Percentiles rank a stretch among this genome's conserved stretches.
Evolutionary conservation across 2,888 invertebrate genomes (phyloP).

Genomic region (Xiphydria camelus): DNA sequence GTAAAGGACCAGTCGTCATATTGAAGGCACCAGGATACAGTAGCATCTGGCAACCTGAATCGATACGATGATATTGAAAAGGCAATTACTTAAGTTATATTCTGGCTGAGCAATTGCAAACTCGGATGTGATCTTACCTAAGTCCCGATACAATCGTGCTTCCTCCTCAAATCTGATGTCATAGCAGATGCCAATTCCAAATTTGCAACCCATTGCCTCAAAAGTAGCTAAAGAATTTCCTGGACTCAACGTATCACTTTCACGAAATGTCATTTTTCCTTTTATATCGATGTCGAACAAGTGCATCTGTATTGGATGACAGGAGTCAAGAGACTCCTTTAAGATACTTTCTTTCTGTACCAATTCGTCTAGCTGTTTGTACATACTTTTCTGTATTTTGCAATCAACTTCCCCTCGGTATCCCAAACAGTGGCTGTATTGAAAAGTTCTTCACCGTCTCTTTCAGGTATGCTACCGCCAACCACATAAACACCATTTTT

Average conservation of each 20-base stretch:
- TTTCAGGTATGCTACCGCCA: slow-evolving; percentile 90
- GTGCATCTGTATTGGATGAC: slow-evolving; percentile 88
- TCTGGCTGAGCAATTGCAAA: neutral
- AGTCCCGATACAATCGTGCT: slow-evolving; percentile 72
- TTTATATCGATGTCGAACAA: slow-evolving; percentile 96
- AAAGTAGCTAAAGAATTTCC: slow-evolving; percentile 78
- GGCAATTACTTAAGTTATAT: too few species aligned
- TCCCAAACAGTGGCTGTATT: slow-evolving; percentile 91
- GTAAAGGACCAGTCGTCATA: slow-evolving; percentile 92
- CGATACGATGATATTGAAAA: slow-evolving; percentile 4
- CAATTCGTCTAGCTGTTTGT: too few species aligned
- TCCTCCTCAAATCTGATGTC: slow-evolving; percentile 91
- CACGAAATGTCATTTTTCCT: slow-evolving; percentile 88
- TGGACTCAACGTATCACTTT: slow-evolving; percentile 80
- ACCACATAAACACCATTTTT: slow-evolving; percentile 78
- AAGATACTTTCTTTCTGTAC: too few species aligned
- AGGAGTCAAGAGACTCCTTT: too few species aligned
- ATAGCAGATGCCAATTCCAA: slow-evolving; percentile 94
- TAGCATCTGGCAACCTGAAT: slow-evolving; percentile 79
- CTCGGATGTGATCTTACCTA: slow-evolving; percentile 50
- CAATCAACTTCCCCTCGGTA: slow-evolving; percentile 75
- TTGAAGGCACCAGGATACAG: slow-evolving; percentile 96
- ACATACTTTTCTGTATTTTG: slow-evolving; percentile 80
- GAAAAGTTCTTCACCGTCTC: slow-evolving; percentile 68
- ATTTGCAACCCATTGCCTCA: slow-evolving; percentile 69